Percentiles rank a stretch among this genome's conserved stretches.
Conservation (phyloP, 2,113 vertebrate species). For the Hippocampus mohnikei region DNA sequence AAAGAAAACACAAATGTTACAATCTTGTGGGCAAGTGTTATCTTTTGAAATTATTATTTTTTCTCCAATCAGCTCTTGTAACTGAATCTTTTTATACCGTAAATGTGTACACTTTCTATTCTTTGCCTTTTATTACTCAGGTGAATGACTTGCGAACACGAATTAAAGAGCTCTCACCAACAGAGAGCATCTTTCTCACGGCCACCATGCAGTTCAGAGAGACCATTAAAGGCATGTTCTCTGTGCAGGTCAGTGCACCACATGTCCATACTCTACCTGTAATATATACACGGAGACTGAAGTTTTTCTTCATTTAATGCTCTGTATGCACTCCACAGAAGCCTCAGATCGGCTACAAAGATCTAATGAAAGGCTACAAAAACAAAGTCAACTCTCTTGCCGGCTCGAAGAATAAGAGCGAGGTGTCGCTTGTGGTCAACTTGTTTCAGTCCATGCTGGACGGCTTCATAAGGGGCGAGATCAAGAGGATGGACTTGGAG, state of each 20-base stretch:
- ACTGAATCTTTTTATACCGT: background rate
- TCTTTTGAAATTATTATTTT: too few species aligned
- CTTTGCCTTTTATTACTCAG: slow-evolving; percentile 57
- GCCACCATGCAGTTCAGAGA: slow-evolving; percentile 88
- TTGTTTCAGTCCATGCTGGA: slow-evolving; percentile 93
- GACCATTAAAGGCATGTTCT: slow-evolving; percentile 92
- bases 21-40: too few species aligned
- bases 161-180: slow-evolving; percentile 76
- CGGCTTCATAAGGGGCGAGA: slow-evolving; percentile 82
- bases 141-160: slow-evolving; percentile 82
- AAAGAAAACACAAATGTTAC: too few species aligned
- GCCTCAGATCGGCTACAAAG: slow-evolving; percentile 85
- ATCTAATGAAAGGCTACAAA: slow-evolving; percentile 87
- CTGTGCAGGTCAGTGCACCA: slow-evolving; percentile 77
- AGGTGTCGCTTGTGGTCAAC: slow-evolving; percentile 88
- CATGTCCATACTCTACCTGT: background rate
- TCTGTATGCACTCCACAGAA: slow-evolving; percentile 70
- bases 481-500: slow-evolving; percentile 79
- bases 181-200: slow-evolving; percentile 83
- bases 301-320: background rate
- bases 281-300: background rate
- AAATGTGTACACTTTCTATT: background rate
- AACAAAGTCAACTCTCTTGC: slow-evolving; percentile 80
- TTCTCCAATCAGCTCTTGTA: too few species aligned
- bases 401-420: slow-evolving; percentile 70